Conservation (phyloP, 2,888 invertebrate species). For the Oligia latruncula region DNA sequence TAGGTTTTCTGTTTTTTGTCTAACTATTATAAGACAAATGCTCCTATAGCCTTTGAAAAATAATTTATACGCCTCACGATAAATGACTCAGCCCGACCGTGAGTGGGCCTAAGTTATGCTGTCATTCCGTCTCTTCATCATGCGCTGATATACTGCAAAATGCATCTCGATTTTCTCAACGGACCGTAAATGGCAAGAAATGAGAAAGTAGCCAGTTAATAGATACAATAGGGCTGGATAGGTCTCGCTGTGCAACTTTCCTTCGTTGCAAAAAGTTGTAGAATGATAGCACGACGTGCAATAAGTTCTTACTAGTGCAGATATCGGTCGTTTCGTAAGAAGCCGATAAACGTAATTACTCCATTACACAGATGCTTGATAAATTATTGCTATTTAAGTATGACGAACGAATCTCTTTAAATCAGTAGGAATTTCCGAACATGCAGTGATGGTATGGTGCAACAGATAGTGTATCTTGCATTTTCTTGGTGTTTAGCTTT, state of each 20-base stretch:
- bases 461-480: conserved; percentile 72
- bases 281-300: conserved; percentile 79
- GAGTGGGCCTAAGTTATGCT: conserved; percentile 73
- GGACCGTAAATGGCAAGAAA: conserved; percentile 88
- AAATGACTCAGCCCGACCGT: conserved; percentile 66
- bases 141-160: conserved; percentile 78
- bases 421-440: conserved; percentile 74
- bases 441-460: conserved; percentile 69
- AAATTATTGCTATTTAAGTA: conserved; percentile 71
- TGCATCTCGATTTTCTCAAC: conserved; percentile 87
- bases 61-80: conserved; percentile 54
- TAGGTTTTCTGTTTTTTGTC: conserved; percentile 42
- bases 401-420: conserved; percentile 72
- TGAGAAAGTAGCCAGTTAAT: conserved; percentile 88
- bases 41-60: conserved; percentile 45
- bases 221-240: conserved; percentile 89
- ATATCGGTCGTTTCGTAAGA: conserved; percentile 83
- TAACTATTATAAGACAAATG: conserved; percentile 48
- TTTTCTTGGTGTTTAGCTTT: conserved; percentile 79
- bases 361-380: conserved; percentile 78
- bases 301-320: conserved; percentile 76
- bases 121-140: conserved; percentile 77
- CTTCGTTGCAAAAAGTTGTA: conserved; percentile 84
- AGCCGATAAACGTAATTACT: conserved; percentile 79
- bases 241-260: conserved; percentile 86